Percentiles rank a stretch among this genome's conserved stretches.
These are phyloP conservation scores for Perca flavescens DNA, from an alignment of 2,113 vertebrate genomes.

Conservation along the genomic window DNA sequence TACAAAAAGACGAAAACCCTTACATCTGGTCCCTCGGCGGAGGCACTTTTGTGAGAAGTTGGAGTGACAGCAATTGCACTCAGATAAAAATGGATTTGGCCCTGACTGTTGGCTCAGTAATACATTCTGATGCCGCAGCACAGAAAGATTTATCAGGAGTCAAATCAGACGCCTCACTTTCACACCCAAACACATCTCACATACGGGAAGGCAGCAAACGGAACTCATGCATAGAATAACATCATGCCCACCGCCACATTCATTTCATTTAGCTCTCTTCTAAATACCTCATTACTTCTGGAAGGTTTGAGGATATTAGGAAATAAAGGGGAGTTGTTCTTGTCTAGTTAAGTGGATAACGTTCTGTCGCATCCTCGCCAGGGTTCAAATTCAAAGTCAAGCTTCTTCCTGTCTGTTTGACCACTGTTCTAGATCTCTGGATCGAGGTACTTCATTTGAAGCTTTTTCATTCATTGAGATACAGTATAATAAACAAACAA, in stretches of 20 bases:
- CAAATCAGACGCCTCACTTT: slow-evolving; percentile 77
- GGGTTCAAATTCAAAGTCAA: slow-evolving; percentile 23
- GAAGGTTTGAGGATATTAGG: slow-evolving; percentile 48
- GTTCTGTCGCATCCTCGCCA: slow-evolving; percentile 2
- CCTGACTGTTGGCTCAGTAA: slow-evolving; percentile 69
- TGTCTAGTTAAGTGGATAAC: slow-evolving; percentile 52
- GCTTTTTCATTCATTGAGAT: neutral
- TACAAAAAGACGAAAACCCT: slow-evolving; percentile 38
- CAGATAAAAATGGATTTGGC: slow-evolving; percentile 77
- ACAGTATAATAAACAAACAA: neutral
- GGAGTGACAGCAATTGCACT: slow-evolving; percentile 76
- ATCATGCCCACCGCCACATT: slow-evolving; percentile 40
- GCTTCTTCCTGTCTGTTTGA: neutral
- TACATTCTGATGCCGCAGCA: slow-evolving; percentile 69
- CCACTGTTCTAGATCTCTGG: neutral
- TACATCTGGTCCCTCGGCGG: slow-evolving; percentile 59
- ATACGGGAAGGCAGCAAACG: slow-evolving; percentile 44
- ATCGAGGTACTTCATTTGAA: neutral
- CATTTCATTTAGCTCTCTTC: slow-evolving; percentile 50
- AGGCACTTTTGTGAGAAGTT: slow-evolving; percentile 67
- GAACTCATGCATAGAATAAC: slow-evolving; percentile 73
- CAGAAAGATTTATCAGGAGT: slow-evolving; percentile 75
- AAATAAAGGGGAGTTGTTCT: slow-evolving; percentile 47
- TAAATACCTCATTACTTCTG: slow-evolving; percentile 69
- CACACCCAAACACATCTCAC: slow-evolving; percentile 73